Evolutionary conservation across 2,113 vertebrate species (phyloP).

Genomic region (Peromyscus polionotus): DNA sequence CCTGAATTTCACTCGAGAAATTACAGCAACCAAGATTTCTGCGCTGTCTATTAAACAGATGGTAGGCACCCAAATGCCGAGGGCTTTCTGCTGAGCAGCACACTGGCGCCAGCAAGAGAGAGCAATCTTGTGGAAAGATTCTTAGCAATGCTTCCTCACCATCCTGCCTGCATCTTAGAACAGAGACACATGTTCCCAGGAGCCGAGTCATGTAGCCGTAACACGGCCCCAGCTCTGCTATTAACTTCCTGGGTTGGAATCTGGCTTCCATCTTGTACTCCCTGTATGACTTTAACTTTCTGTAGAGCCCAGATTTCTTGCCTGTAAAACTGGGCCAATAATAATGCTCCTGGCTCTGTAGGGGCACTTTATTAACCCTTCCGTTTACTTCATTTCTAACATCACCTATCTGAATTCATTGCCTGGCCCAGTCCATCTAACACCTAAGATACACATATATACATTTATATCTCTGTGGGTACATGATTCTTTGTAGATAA

Average conservation of each 20-base stretch:
- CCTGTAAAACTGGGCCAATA: not conserved
- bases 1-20: conserved; percentile 72
- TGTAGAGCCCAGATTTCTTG: not conserved
- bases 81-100: conserved; percentile 63
- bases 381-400: not conserved
- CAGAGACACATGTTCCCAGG: conserved; percentile 29
- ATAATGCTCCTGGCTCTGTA: not conserved
- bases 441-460: not conserved
- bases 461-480: not conserved
- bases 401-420: conserved; percentile 33
- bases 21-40: conserved; percentile 59
- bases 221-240: not conserved
- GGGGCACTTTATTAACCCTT: not conserved
- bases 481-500: conserved; percentile 1
- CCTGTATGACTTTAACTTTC: conserved; percentile 18
- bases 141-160: not conserved
- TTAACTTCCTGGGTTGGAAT: not conserved
- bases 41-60: conserved; percentile 71
- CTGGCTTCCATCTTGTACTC: not conserved
- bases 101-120: conserved; percentile 41
- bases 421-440: not conserved
- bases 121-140: conserved; percentile 25
- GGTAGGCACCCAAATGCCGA: conserved; percentile 65
- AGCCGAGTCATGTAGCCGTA: not conserved
- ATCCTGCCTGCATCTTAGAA: conserved; percentile 10